Conservation (phyloP, 2,113 vertebrate genomes). For the Megaceryle torquata region DNA sequence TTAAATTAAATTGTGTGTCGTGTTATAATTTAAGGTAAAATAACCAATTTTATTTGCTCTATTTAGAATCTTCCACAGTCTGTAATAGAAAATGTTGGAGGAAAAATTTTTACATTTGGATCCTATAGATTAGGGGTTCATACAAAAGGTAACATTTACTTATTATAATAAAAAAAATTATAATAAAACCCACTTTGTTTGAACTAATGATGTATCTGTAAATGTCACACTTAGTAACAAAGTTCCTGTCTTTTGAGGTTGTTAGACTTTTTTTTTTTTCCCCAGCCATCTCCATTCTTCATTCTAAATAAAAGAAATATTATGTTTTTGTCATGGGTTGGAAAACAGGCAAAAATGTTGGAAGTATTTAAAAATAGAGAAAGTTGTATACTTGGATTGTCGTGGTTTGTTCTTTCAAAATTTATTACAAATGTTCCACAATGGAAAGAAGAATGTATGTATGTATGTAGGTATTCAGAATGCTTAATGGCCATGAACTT, state of each 20-base stretch:
- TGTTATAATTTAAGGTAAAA: not conserved
- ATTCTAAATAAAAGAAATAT: not conserved
- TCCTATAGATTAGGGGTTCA: conserved; percentile 90
- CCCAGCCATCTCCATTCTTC: not conserved
- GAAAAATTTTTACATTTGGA: conserved; percentile 92
- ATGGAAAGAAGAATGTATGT: not conserved
- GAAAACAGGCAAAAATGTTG: not conserved
- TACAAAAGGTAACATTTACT: conserved; percentile 82
- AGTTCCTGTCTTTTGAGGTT: not conserved
- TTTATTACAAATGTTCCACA: not conserved
- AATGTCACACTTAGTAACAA: not conserved
- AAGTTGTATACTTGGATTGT: not conserved
- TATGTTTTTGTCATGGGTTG: not conserved
- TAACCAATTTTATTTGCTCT: conserved; percentile 33
- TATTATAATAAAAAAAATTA: not conserved
- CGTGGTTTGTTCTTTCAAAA: not conserved
- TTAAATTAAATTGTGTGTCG: not conserved
- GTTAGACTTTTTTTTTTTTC: not conserved
- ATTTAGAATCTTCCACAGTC: conserved; percentile 86
- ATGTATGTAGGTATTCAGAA: not conserved
- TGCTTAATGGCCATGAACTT: not conserved
- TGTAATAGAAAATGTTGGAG: conserved; percentile 86
- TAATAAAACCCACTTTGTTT: not conserved
- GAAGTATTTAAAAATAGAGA: not conserved
- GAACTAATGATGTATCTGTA: not conserved